Percentiles rank a stretch among this genome's conserved stretches.
These are phyloP conservation scores for Leptinotarsa defecta DNA, from an alignment of 1,140 invertebrate species.

Conservation along the genomic window DNA sequence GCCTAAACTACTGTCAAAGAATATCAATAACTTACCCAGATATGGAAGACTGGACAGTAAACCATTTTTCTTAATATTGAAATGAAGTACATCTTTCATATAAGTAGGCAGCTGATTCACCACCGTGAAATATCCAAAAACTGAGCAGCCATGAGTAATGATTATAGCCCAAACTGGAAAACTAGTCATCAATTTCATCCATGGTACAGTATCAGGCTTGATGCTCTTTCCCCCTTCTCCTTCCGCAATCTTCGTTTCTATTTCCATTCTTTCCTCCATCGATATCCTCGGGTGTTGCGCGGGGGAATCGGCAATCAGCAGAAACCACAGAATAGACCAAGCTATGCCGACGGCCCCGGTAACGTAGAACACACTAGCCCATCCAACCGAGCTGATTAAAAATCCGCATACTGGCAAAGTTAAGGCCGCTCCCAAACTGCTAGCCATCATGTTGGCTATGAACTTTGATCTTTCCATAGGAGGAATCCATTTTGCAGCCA, in stretches of 20 bases:
- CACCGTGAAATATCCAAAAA: slow-evolving; percentile 94
- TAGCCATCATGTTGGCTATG: slow-evolving; percentile 86
- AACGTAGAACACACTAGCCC: slow-evolving; percentile 85
- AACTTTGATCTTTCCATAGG: slow-evolving; percentile 87
- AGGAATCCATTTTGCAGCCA: slow-evolving; percentile 90
- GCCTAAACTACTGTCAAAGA: too few relatives aligned
- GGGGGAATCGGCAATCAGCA: slow-evolving; percentile 84
- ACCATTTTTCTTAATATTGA: slow-evolving; percentile 85
- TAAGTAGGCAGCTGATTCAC: slow-evolving; percentile 93
- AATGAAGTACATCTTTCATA: slow-evolving; percentile 87
- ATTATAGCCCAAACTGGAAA: slow-evolving; percentile 90
- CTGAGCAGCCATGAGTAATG: slow-evolving; percentile 85
- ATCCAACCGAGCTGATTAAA: slow-evolving; percentile 76
- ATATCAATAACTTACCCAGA: slow-evolving; percentile 58
- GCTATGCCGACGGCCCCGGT: slow-evolving; percentile 76
- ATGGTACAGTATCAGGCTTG: slow-evolving; percentile 75
- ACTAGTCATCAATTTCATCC: slow-evolving; percentile 78
- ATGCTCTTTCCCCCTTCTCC: slow-evolving; percentile 40
- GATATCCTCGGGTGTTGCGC: slow-evolving; percentile 83
- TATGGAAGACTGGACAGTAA: slow-evolving; percentile 87
- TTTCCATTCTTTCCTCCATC: slow-evolving; percentile 76
- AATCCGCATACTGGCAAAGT: slow-evolving; percentile 82
- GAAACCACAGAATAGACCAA: slow-evolving; percentile 86
- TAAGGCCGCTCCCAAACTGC: slow-evolving; percentile 79
- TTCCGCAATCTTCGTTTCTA: slow-evolving; percentile 73